These are phyloP conservation scores for Potorous gilbertii DNA, from an alignment of 2,797 vertebrate genomes.

Conservation along the genomic window DNA sequence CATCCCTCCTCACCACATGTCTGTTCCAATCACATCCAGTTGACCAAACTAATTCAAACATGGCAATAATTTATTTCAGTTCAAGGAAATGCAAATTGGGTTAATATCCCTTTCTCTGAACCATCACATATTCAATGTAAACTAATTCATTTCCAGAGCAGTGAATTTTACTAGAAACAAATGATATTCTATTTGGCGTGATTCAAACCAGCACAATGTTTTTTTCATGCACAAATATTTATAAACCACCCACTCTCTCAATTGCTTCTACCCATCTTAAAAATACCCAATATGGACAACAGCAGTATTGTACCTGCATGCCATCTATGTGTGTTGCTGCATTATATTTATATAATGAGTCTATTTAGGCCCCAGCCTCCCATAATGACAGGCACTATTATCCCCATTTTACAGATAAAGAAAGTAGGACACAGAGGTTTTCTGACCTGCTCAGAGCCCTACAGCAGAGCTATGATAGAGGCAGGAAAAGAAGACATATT, in stretches of 20 bases:
- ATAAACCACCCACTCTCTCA: slow-evolving; percentile 71
- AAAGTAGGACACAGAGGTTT: slow-evolving; percentile 73
- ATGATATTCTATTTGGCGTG: slow-evolving; percentile 77
- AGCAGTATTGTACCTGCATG: slow-evolving; percentile 67
- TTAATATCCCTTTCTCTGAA: slow-evolving; percentile 82
- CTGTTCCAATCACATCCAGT: slow-evolving; percentile 72
- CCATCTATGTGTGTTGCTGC: slow-evolving; percentile 68
- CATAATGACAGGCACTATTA: slow-evolving; percentile 76
- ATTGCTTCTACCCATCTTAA: slow-evolving; percentile 71
- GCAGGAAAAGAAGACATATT: background rate
- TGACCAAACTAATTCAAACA: slow-evolving; percentile 77
- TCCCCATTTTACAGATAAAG: slow-evolving; percentile 81
- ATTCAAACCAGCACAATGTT: slow-evolving; percentile 76
- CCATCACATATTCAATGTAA: slow-evolving; percentile 80
- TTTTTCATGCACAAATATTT: slow-evolving; percentile 75
- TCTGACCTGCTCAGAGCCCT: slow-evolving; percentile 39
- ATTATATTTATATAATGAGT: slow-evolving; percentile 79
- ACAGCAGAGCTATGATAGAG: slow-evolving; percentile 35
- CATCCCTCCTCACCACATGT: slow-evolving; percentile 49
- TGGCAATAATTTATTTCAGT: slow-evolving; percentile 78
- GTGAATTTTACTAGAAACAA: slow-evolving; percentile 81
- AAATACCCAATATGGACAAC: slow-evolving; percentile 74
- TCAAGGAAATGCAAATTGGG: slow-evolving; percentile 80
- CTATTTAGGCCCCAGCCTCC: slow-evolving; percentile 72
- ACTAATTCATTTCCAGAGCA: slow-evolving; percentile 82